phyloP scores from a whole-genome alignment of 1,140 invertebrate species.

The Drosophila willistoni region DNA sequence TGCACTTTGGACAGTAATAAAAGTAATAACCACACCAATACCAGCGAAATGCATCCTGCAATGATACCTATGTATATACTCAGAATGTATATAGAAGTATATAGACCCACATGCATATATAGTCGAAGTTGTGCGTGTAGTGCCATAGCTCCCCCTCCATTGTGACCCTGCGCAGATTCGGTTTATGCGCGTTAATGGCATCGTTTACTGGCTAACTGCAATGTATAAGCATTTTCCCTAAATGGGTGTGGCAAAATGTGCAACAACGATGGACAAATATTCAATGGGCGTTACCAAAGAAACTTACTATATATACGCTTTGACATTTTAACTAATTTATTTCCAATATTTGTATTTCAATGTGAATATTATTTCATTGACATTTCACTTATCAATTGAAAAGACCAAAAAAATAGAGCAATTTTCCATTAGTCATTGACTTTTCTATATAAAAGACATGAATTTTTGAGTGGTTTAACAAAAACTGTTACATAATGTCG shows the following conservation, averaged over 20 bases:
- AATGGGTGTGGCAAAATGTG: conserved; percentile 37
- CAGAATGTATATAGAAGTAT: conserved; percentile 11
- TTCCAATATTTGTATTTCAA: no score
- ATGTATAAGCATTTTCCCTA: conserved; percentile 22
- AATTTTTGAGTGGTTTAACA: no score
- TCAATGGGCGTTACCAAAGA: conserved; percentile 44
- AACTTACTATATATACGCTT: background rate
- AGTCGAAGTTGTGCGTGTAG: conserved; percentile 22
- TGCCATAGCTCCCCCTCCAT: conserved; percentile 29
- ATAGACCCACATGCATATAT: conserved; percentile 1
- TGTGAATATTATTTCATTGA: no score
- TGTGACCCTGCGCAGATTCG: conserved; percentile 63
- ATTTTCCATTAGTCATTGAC: no score
- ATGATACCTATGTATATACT: conserved; percentile 34
- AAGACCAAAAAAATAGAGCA: no score
- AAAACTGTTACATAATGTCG: no score
- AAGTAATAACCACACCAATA: conserved; percentile 66
- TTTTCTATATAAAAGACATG: no score
- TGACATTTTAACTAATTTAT: background rate
- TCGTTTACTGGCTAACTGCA: conserved; percentile 80
- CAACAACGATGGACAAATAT: conserved; percentile 35
- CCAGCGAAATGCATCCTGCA: conserved; percentile 37
- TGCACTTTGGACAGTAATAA: conserved; percentile 79
- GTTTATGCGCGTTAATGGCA: conserved; percentile 81
- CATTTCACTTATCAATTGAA: no score